Conservation (phyloP, 2,797 vertebrate genomes). For the Pantherophis alleghaniensis region DNA sequence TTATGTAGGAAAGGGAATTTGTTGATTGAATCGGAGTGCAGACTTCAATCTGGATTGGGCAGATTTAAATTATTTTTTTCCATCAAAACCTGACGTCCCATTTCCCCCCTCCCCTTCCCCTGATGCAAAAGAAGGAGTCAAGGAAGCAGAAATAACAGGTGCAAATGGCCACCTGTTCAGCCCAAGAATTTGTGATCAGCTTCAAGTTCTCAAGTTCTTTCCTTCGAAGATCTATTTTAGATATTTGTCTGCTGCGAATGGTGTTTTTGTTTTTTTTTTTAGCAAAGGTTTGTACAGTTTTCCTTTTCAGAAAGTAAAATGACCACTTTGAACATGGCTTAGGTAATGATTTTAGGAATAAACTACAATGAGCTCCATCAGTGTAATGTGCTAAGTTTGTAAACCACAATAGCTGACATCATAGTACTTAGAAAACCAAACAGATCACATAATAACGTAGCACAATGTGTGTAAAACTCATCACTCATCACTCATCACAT, state of each 20-base stretch:
- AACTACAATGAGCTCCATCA: not conserved
- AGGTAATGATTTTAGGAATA: not conserved
- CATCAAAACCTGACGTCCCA: not conserved
- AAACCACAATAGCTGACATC: not conserved
- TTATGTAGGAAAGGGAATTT: not conserved
- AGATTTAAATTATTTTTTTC: not conserved
- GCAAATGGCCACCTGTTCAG: not conserved
- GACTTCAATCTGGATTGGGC: not conserved
- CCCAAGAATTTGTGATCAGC: not conserved
- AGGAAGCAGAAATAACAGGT: too few relatives aligned
- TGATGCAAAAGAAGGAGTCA: too few relatives aligned
- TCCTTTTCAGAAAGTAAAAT: not conserved
- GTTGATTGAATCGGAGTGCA: not conserved
- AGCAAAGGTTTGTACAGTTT: not conserved
- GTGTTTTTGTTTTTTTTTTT: not conserved
- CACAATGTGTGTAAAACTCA: not conserved
- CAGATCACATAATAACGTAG: not conserved
- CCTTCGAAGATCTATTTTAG: not conserved
- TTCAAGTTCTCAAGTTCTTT: not conserved
- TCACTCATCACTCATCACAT: too few relatives aligned
- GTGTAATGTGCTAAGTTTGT: not conserved
- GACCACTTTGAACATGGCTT: not conserved
- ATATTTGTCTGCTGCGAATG: not conserved
- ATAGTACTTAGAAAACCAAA: not conserved
- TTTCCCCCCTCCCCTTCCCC: too few relatives aligned